These are phyloP conservation scores for Drosophila arawakana DNA, from an alignment of 1,140 invertebrate species.

Conservation along the genomic window DNA sequence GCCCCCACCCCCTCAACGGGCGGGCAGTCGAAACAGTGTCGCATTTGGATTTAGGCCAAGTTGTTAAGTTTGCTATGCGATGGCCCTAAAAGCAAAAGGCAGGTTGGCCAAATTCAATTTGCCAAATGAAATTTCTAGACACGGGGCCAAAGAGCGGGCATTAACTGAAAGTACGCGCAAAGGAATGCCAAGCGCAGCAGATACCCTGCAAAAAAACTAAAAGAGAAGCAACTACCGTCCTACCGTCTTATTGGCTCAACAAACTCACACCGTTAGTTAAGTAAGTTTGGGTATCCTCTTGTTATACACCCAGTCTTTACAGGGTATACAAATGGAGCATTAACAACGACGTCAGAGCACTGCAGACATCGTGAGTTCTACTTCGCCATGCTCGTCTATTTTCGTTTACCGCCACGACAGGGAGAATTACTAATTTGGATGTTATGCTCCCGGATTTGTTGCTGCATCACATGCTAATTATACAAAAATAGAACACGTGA, in stretches of 20 bases:
- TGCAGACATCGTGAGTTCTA: constrained; percentile 40
- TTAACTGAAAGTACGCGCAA: constrained; percentile 9
- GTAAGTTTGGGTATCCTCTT: not conserved
- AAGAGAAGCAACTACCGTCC: too few relatives aligned
- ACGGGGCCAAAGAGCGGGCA: constrained; percentile 39
- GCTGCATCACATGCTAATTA: constrained; percentile 72
- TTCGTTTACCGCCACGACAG: constrained; percentile 31
- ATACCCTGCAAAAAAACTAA: constrained; percentile 15
- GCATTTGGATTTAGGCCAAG: constrained; percentile 64
- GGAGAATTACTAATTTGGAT: constrained; percentile 56
- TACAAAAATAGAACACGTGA: constrained; percentile 69
- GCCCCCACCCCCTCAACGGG: not conserved
- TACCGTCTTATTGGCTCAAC: too few relatives aligned
- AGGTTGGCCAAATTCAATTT: constrained; percentile 76
- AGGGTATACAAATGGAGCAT: constrained; percentile 37
- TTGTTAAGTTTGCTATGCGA: constrained; percentile 42
- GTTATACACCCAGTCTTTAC: not conserved
- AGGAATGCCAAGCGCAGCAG: not conserved
- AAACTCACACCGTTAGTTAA: not conserved
- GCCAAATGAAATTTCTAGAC: constrained; percentile 70
- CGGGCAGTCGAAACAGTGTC: not conserved
- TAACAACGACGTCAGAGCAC: constrained; percentile 34
- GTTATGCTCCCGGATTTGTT: constrained; percentile 60
- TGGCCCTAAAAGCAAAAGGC: constrained; percentile 49
- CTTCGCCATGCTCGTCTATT: constrained; percentile 36